These are phyloP conservation scores for Chiridota heheva DNA, from an alignment of 35 echinoderm and acorn worm species.

Conservation along the genomic window DNA sequence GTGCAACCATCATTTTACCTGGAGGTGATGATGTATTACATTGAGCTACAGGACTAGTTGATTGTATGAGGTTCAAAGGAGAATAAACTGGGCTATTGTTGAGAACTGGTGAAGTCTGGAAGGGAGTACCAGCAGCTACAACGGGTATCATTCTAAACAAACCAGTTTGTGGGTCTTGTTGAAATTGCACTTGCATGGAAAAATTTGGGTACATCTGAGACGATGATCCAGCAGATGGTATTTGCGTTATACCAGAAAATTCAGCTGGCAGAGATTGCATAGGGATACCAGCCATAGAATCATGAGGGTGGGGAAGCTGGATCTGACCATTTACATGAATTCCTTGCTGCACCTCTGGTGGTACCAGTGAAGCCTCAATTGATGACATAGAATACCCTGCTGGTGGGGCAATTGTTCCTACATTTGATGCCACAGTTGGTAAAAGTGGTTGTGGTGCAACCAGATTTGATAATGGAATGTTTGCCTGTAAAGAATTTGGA, in stretches of 20 bases:
- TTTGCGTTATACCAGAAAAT: background rate
- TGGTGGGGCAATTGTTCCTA: too few relatives aligned
- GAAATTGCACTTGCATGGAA: slow-evolving; percentile 76
- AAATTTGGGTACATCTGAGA: slow-evolving; percentile 37
- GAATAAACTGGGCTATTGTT: background rate
- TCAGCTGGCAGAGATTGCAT: too few relatives aligned
- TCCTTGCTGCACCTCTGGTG: too few relatives aligned
- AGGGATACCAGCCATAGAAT: too few relatives aligned
- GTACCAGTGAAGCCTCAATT: too few relatives aligned
- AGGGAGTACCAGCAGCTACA: slow-evolving; percentile 31
- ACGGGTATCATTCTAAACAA: slow-evolving; percentile 78
- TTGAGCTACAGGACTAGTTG: background rate
- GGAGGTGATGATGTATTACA: background rate
- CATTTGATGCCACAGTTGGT: too few relatives aligned
- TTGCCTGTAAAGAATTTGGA: too few relatives aligned
- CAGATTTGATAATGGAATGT: too few relatives aligned
- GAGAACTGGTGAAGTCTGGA: slow-evolving; percentile 21
- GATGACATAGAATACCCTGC: too few relatives aligned
- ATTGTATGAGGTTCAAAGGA: background rate
- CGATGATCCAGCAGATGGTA: background rate
- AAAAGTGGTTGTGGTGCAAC: too few relatives aligned
- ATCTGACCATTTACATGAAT: too few relatives aligned
- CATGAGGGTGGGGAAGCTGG: too few relatives aligned
- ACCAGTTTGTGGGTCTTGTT: slow-evolving; percentile 89
- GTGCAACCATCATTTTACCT: background rate